Conservation (phyloP, 1,140 invertebrate genomes). For the Physella acuta region DNA sequence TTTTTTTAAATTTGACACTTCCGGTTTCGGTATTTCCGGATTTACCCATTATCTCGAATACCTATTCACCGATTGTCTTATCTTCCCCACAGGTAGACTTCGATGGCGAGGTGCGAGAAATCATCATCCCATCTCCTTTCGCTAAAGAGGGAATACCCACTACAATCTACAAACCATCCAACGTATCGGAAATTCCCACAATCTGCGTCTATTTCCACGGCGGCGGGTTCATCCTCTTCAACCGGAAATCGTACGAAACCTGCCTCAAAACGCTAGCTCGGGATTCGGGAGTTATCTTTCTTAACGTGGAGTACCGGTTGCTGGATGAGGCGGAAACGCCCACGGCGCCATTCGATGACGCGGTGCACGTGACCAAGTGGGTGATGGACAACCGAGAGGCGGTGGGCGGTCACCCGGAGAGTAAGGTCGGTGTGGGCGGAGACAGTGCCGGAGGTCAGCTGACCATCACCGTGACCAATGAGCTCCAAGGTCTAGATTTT, state of each 20-base stretch:
- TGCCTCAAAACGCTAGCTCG: not conserved
- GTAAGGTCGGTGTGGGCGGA: constrained; percentile 13
- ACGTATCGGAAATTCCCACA: not conserved
- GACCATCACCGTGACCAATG: not conserved
- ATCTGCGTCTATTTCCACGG: constrained; percentile 11
- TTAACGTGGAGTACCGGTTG: constrained; percentile 3
- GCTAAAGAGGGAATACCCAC: not conserved
- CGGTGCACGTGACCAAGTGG: not conserved
- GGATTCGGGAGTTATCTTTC: not conserved
- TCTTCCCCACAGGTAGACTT: not conserved
- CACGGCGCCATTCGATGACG: constrained; percentile 3
- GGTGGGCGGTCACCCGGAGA: not conserved
- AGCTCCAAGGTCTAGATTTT: not conserved
- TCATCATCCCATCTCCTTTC: not conserved
- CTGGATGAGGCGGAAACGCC: not conserved
- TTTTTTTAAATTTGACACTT: not conserved
- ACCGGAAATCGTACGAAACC: not conserved
- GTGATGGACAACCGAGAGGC: constrained; percentile 3
- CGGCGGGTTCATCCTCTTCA: not conserved
- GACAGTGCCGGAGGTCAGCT: constrained; percentile 17
- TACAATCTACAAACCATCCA: not conserved
- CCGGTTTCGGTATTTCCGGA: not conserved
- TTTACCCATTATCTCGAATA: not conserved
- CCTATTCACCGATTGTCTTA: not conserved
- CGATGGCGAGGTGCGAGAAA: not conserved